Evolutionary conservation across 2,113 vertebrate genomes (phyloP), one percentile per base, ranked within the genome.

Genomic region (Scomber japonicus): DNA sequence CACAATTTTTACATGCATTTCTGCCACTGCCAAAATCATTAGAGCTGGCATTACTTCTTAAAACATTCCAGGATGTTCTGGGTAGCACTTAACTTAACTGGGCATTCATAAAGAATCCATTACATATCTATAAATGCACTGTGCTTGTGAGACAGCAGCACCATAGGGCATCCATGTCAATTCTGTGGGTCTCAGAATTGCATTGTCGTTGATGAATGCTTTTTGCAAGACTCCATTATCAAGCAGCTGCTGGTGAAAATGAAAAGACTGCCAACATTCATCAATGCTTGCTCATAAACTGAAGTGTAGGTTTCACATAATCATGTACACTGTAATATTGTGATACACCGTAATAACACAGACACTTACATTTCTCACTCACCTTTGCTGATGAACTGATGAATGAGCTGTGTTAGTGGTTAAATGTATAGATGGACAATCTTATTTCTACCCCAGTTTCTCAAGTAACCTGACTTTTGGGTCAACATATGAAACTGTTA

Each of bases 1-100:
- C 89, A 88, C 81, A 75, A 72, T 86, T 74, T 88, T 90, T 88
- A 83, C 75, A 88, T 72, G 71, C 60, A 54, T 72, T 85, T 82
- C 62, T 71, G 27, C 35, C 21, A 70, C 68, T 86, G 78, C 81
- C 85, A 85, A 88, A 84, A 80, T 64, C 49, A 80, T 83, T 78
- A 65, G 54, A 71, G 72, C 55, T 80, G 68, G 76, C 76, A 48
- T 35, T 46, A 54, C 75, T 80, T 83, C 74, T 86, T 64, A 78
- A 81, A 81, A 78, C 40, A 63, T 55, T 69, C 54, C 30, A 44
- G 56, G 21, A 64, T 60, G 62, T 71, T 87, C 51, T 59, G 51
- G 57, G 51, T 30, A 12, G 40, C 50, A 76, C 69, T 91, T 79
- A 72, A 68, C 68, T 83, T 60, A 68, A 73, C 78, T 53, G 66